Conservation (phyloP, 1,140 invertebrate species). For the Druon quercuslanigerum region DNA sequence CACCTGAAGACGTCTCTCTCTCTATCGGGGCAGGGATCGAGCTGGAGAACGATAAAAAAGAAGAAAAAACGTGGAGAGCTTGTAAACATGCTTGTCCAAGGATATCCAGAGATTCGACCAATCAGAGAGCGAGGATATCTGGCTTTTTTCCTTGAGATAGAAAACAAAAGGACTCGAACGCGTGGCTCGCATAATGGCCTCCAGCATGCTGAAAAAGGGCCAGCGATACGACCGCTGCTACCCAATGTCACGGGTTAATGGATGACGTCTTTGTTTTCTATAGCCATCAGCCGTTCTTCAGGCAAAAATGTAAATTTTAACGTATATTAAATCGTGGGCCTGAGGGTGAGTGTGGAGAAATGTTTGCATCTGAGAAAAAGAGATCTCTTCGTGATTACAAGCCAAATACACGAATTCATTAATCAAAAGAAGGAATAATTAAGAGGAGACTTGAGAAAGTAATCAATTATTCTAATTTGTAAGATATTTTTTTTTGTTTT, state of each 20-base stretch:
- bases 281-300: slow-evolving; percentile 13
- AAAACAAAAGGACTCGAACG: slow-evolving; percentile 27
- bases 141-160: slow-evolving; percentile 7
- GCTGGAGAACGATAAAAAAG: background rate
- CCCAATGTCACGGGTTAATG: slow-evolving; percentile 31
- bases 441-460: too few species aligned
- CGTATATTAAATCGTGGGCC: background rate
- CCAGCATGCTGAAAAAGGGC: slow-evolving; percentile 18
- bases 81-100: slow-evolving; percentile 26
- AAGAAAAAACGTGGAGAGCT: background rate
- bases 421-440: too few species aligned
- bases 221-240: slow-evolving; percentile 27
- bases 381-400: too few species aligned
- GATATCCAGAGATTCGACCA: slow-evolving; percentile 25
- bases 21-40: background rate
- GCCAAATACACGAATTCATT: too few species aligned
- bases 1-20: background rate
- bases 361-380: too few species aligned
- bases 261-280: slow-evolving; percentile 29
- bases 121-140: background rate
- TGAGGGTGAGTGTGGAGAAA: background rate
- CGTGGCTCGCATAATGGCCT: slow-evolving; percentile 27
- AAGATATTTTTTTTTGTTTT: too few species aligned
- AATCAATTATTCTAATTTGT: too few species aligned
- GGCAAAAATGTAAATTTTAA: slow-evolving; percentile 21